phyloP scores from a whole-genome alignment of 37 sponge, comb jelly and placozoan species.

The Amphimedon queenslandica region DNA sequence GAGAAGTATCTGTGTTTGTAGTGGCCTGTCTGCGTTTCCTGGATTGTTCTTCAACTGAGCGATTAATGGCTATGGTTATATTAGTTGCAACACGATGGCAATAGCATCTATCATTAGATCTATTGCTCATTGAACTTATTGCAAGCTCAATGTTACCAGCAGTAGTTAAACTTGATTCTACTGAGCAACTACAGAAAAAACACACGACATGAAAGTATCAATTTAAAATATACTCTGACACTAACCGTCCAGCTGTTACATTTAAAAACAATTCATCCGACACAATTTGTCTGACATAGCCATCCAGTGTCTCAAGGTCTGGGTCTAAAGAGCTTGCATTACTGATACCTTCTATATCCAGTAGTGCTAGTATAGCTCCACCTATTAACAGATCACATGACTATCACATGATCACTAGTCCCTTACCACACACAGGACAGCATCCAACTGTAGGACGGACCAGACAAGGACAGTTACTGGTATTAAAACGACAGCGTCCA shows the following conservation, averaged over 20 bases:
- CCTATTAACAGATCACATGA: neutral
- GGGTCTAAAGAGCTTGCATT: neutral
- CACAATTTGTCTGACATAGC: neutral
- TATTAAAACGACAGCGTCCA: conserved; percentile 1
- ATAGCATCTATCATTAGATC: no score
- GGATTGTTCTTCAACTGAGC: neutral
- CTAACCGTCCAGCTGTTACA: conserved; percentile 12
- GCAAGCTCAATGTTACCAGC: no score
- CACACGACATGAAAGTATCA: no score
- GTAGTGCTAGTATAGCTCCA: neutral
- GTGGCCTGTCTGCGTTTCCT: neutral
- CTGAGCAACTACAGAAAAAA: no score
- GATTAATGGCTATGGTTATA: neutral
- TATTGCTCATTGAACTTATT: no score
- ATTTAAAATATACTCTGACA: neutral
- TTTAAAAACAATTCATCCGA: neutral
- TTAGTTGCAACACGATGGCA: neutral
- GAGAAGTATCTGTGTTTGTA: neutral
- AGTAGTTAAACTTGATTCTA: no score
- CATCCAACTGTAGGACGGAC: conserved; percentile 47
- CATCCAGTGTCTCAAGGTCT: conserved; percentile 12
- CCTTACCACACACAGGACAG: conserved; percentile 58
- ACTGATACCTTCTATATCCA: neutral
- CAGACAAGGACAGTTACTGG: conserved; percentile 6
- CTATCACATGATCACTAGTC: neutral